Percentiles rank a stretch among this genome's conserved stretches.
phyloP scores from a whole-genome alignment of 2,888 invertebrate genomes.

The Drosophila buzzatii region DNA sequence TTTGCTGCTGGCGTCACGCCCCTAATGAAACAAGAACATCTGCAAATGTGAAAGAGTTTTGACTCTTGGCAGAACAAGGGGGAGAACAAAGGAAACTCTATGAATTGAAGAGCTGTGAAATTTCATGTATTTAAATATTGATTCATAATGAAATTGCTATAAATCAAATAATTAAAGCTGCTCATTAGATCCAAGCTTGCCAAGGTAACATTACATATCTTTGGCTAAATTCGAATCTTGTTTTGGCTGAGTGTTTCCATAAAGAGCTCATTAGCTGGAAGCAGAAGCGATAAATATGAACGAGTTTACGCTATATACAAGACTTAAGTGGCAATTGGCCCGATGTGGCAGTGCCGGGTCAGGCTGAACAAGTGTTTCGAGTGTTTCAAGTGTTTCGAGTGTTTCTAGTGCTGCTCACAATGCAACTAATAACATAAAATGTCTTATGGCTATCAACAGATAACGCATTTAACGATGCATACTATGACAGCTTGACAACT shows the following conservation, averaged over 20 bases:
- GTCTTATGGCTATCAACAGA: slow-evolving; percentile 75
- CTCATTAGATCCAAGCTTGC: neutral
- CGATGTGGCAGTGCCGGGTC: slow-evolving; percentile 19
- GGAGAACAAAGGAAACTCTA: slow-evolving; percentile 3
- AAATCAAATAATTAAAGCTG: neutral
- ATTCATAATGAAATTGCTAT: neutral
- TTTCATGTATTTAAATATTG: neutral
- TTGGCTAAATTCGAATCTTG: neutral
- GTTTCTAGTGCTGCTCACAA: slow-evolving; percentile 53
- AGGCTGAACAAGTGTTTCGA: slow-evolving; percentile 40
- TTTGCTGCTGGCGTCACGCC: slow-evolving; percentile 51
- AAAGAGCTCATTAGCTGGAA: slow-evolving; percentile 36
- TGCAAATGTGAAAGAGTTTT: slow-evolving; percentile 31
- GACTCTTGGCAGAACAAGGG: slow-evolving; percentile 17
- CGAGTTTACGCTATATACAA: slow-evolving; percentile 38
- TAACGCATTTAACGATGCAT: slow-evolving; percentile 76
- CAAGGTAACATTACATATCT: slow-evolving; percentile 3
- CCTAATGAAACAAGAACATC: slow-evolving; percentile 32
- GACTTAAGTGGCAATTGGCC: slow-evolving; percentile 14
- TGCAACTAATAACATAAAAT: slow-evolving; percentile 74
- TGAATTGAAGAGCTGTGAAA: neutral
- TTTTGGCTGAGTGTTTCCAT: slow-evolving; percentile 28
- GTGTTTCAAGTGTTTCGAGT: slow-evolving; percentile 1
- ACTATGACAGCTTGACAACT: slow-evolving; percentile 75
- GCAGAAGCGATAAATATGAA: slow-evolving; percentile 38